These are phyloP conservation scores for Leptocoma aspasia DNA, from an alignment of 2,113 vertebrate genomes.

Conservation along the genomic window DNA sequence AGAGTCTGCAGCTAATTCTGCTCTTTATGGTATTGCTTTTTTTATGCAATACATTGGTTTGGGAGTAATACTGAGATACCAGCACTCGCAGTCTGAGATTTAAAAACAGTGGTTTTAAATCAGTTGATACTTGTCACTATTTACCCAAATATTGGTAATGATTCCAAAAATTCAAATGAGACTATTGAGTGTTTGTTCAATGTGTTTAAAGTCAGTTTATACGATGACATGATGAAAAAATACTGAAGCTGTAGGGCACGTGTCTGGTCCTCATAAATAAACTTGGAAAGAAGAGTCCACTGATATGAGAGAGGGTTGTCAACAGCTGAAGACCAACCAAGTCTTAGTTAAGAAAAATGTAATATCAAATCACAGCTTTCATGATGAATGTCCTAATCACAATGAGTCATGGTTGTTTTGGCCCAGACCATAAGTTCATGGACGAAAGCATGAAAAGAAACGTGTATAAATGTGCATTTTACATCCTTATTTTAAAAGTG, in stretches of 20 bases:
- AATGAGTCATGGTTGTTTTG: background rate
- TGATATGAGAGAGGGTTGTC: background rate
- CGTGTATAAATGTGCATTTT: background rate
- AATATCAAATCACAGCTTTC: background rate
- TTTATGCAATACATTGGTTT: background rate
- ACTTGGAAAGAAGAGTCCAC: background rate
- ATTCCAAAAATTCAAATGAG: background rate
- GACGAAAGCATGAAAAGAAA: background rate
- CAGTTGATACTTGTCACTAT: background rate
- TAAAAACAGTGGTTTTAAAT: background rate
- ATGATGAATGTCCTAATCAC: background rate
- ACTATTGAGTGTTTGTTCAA: background rate
- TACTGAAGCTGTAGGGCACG: background rate
- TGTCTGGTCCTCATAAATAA: background rate
- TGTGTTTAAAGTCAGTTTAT: background rate
- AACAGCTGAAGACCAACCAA: background rate
- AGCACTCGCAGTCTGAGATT: background rate
- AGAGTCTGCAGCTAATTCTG: background rate
- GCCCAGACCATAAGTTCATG: background rate
- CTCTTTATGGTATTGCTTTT: background rate
- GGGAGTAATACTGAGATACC: background rate
- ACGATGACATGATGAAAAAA: background rate
- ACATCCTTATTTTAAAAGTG: background rate
- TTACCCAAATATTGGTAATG: background rate
- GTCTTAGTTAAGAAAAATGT: background rate